Conservation (phyloP, 2,888 invertebrate genomes). For the Lochmaea capreae region DNA sequence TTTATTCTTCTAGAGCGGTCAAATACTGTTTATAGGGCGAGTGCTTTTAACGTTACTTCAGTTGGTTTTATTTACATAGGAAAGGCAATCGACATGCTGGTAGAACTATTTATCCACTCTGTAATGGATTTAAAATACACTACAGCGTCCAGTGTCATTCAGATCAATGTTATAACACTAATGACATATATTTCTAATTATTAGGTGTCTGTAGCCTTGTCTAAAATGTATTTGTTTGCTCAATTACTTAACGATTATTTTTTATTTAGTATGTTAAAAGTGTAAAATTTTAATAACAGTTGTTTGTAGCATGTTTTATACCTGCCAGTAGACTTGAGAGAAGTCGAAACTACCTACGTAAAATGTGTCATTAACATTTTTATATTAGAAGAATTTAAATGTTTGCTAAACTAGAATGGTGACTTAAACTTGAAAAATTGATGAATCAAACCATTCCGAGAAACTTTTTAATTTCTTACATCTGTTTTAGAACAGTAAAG, state of each 20-base stretch:
- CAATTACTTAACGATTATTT: too few species aligned
- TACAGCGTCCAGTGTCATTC: too few species aligned
- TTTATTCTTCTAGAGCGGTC: too few species aligned
- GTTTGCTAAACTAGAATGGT: conserved; percentile 9
- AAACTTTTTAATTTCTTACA: neutral
- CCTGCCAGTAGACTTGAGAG: neutral
- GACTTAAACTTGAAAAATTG: conserved; percentile 7
- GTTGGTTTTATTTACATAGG: too few species aligned
- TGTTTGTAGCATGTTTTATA: neutral
- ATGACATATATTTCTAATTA: too few species aligned
- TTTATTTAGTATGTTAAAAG: neutral
- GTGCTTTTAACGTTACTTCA: too few species aligned
- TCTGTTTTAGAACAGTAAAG: conserved; percentile 1
- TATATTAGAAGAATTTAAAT: conserved; percentile 1
- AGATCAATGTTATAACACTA: too few species aligned
- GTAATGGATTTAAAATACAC: too few species aligned
- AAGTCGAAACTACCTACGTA: neutral
- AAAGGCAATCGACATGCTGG: too few species aligned
- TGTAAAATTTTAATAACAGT: neutral
- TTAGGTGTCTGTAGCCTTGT: too few species aligned
- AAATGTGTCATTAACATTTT: neutral
- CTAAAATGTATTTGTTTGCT: neutral
- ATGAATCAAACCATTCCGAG: conserved; percentile 9
- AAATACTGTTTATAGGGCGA: too few species aligned
- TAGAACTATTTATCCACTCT: too few species aligned